Conservation (phyloP, 2,113 vertebrate species). For the Ochotona curzoniae region DNA sequence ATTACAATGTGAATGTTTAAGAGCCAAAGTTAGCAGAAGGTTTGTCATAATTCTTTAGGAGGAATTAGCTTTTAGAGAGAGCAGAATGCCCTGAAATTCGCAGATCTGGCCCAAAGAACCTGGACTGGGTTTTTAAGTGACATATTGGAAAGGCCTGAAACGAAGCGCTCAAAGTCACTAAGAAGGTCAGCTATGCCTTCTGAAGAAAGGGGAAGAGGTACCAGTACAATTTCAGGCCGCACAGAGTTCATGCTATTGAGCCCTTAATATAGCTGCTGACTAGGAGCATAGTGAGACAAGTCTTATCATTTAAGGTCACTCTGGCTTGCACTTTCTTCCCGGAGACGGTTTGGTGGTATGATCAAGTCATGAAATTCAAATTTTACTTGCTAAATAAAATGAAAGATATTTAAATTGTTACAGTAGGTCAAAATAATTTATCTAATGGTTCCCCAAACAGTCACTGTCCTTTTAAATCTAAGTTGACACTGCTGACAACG, state of each 20-base stretch:
- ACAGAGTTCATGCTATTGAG: constrained; percentile 43
- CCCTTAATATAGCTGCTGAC: constrained; percentile 54
- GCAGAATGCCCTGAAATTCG: constrained; percentile 17
- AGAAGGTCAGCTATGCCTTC: background rate
- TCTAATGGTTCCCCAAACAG: constrained; percentile 51
- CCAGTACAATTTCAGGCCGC: constrained; percentile 9
- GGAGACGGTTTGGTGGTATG: constrained; percentile 14
- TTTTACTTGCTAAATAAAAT: constrained; percentile 68
- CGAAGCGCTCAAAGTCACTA: constrained; percentile 18
- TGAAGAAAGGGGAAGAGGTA: background rate
- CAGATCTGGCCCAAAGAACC: background rate
- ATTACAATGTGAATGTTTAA: constrained; percentile 3
- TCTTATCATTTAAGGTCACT: constrained; percentile 45
- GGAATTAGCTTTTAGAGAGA: background rate
- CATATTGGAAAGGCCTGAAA: constrained; percentile 6
- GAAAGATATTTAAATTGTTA: constrained; percentile 63
- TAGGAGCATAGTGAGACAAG: constrained; percentile 57
- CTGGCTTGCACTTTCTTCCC: constrained; percentile 4
- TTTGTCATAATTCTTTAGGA: constrained; percentile 42
- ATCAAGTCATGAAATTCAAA: constrained; percentile 63
- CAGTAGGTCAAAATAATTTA: constrained; percentile 65
- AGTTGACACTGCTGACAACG: constrained; percentile 57
- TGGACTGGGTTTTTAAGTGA: constrained; percentile 40
- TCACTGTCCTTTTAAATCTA: constrained; percentile 67
- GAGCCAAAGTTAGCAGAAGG: background rate